A percentile compares a stretch with the other conserved stretches of the same genome.
phyloP scores from a whole-genome alignment of 2,888 invertebrate genomes.

The Acholoe squamosa region DNA sequence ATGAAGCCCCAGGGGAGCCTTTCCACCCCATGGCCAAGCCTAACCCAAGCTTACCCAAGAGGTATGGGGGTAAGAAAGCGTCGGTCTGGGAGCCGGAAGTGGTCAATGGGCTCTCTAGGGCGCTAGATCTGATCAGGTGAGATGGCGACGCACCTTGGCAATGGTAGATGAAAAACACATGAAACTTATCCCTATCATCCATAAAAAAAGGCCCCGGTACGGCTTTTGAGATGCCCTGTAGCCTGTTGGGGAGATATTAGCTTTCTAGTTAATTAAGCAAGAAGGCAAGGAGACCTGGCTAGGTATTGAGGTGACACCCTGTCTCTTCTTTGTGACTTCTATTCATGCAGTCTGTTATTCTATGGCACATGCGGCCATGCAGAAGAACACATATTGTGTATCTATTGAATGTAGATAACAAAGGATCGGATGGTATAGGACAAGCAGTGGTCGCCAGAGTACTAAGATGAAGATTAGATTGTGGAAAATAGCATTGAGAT shows the following conservation, averaged over 20 bases:
- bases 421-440: too few relatives aligned
- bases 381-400: too few relatives aligned
- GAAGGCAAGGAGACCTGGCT: neutral
- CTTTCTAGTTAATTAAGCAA: constrained; percentile 3
- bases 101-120: neutral
- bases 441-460: too few relatives aligned
- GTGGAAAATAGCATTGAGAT: too few relatives aligned
- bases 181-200: neutral
- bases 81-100: neutral
- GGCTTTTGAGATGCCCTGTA: neutral
- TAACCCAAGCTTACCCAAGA: too few relatives aligned
- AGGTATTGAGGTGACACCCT: neutral
- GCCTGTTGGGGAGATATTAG: neutral
- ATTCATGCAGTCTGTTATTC: neutral
- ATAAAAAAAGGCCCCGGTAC: neutral
- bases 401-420: too few relatives aligned
- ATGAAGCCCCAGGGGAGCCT: neutral
- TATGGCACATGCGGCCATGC: too few relatives aligned
- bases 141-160: neutral
- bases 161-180: neutral
- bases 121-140: neutral
- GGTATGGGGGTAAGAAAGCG: too few relatives aligned
- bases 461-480: too few relatives aligned
- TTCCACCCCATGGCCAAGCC: neutral
- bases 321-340: neutral